These are phyloP conservation scores for Orthosia incerta DNA, from an alignment of 2,888 invertebrate species.

Conservation along the genomic window DNA sequence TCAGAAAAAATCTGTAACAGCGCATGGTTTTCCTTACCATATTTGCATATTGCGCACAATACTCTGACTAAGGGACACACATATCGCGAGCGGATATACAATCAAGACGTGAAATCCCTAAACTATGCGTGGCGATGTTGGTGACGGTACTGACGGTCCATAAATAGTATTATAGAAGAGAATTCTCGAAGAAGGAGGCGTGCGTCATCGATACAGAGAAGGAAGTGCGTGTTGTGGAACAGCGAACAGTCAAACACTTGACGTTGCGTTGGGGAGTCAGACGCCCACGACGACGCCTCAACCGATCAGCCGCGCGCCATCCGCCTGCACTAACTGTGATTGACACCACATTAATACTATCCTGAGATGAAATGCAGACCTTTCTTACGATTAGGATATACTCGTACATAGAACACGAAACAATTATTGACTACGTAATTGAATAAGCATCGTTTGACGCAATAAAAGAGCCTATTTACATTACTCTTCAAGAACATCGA, in stretches of 20 bases:
- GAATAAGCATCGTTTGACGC: conserved; percentile 11
- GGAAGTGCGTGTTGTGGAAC: conserved; percentile 74
- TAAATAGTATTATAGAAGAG: conserved; percentile 82
- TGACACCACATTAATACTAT: conserved; percentile 70
- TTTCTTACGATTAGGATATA: conserved; percentile 47
- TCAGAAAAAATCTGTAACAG: conserved; percentile 52
- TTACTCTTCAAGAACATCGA: conserved; percentile 11
- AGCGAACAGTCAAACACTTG: conserved; percentile 76
- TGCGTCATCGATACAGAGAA: conserved; percentile 83
- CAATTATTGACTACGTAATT: conserved; percentile 38
- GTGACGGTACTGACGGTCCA: conserved; percentile 74
- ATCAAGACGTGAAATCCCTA: conserved; percentile 70
- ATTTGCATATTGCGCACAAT: conserved; percentile 58
- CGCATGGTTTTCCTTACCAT: conserved; percentile 57
- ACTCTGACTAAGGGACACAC: conserved; percentile 55
- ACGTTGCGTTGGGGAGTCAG: conserved; percentile 79
- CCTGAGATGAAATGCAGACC: conserved; percentile 71
- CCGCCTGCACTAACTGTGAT: conserved; percentile 66
- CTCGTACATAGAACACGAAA: conserved; percentile 31
- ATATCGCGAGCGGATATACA: conserved; percentile 60
- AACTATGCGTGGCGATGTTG: conserved; percentile 63
- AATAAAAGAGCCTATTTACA: conserved; percentile 30
- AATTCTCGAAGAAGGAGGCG: conserved; percentile 68
- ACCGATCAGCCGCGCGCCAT: conserved; percentile 45
- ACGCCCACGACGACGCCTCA: conserved; percentile 74